These are phyloP conservation scores for Drosophila pectinifera DNA, from an alignment of 1,140 invertebrate genomes.

Conservation along the genomic window DNA sequence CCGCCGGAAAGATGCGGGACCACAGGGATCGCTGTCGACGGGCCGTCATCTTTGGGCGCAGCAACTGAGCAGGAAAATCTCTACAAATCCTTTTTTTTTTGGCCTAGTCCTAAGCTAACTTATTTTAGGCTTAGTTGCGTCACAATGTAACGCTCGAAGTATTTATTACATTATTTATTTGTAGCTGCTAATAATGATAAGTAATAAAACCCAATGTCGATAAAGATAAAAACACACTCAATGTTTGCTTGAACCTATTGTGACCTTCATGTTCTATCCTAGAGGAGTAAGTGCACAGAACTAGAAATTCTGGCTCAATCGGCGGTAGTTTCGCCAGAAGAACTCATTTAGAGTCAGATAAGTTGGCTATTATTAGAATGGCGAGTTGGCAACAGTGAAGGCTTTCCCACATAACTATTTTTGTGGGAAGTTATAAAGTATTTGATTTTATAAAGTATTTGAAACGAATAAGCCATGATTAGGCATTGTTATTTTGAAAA, in stretches of 20 bases:
- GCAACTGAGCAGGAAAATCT: constrained; percentile 52
- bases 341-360: background rate
- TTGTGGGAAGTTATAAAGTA: too few species aligned
- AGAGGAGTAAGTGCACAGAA: background rate
- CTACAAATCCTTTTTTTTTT: constrained; percentile 17
- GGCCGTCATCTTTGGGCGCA: constrained; percentile 67
- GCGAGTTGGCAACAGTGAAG: background rate
- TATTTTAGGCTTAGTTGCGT: constrained; percentile 46
- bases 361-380: background rate
- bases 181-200: constrained; percentile 34
- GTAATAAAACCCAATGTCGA: constrained; percentile 31
- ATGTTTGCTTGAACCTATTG: constrained; percentile 5
- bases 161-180: constrained; percentile 53
- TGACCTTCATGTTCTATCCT: background rate
- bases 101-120: constrained; percentile 44
- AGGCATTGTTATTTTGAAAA: too few species aligned
- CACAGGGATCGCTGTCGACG: constrained; percentile 78
- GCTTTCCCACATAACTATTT: too few species aligned
- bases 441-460: too few species aligned
- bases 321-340: background rate
- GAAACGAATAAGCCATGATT: too few species aligned
- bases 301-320: background rate
- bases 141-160: constrained; percentile 42
- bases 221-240: constrained; percentile 23
- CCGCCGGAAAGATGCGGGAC: constrained; percentile 72